Conservation (phyloP, 2,797 vertebrate genomes). For the Allenopithecus nigroviridis region DNA sequence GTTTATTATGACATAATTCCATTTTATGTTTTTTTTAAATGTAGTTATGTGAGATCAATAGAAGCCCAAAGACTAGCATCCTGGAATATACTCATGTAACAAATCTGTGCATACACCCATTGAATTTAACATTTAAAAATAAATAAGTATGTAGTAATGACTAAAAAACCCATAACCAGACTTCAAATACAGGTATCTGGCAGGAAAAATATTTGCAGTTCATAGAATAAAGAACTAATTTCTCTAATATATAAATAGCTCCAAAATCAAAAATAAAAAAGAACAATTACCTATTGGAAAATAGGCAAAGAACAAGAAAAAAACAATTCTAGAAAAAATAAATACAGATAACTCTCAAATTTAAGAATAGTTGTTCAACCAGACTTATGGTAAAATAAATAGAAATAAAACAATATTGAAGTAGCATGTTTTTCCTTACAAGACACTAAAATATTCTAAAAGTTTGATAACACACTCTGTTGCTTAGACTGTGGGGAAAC, state of each 20-base stretch:
- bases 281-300: background rate
- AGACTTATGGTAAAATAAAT: background rate
- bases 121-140: background rate
- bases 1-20: background rate
- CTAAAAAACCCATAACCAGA: background rate
- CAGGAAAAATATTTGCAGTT: background rate
- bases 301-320: background rate
- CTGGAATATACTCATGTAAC: background rate
- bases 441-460: background rate
- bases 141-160: background rate
- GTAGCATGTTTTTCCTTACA: background rate
- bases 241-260: background rate
- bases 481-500: background rate
- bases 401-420: background rate
- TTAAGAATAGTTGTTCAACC: background rate
- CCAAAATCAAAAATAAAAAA: background rate
- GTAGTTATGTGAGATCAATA: background rate
- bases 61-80: background rate
- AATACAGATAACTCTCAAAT: background rate
- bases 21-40: background rate
- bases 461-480: background rate
- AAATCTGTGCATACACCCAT: background rate
- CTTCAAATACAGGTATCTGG: background rate
- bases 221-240: background rate
- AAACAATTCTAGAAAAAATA: background rate